Conservation (phyloP, 2,797 vertebrate genomes). For the Centropyge bicolor region DNA sequence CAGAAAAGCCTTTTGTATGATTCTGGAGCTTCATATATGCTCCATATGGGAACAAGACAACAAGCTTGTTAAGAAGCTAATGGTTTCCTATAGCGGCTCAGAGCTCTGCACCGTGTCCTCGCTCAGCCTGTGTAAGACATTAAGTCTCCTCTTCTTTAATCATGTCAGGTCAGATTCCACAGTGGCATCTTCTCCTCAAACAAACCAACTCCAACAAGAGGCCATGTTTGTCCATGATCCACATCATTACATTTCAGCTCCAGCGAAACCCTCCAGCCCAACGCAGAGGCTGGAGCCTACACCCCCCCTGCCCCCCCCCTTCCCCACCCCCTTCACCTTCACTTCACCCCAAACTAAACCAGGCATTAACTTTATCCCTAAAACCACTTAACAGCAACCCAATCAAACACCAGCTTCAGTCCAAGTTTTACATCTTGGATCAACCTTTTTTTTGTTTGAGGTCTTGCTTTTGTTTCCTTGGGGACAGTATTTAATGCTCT, state of each 20-base stretch:
- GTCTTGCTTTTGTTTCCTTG: background rate
- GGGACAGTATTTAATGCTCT: background rate
- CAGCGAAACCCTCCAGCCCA: constrained; percentile 45
- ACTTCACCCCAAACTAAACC: constrained; percentile 51
- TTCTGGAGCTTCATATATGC: background rate
- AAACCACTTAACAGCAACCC: constrained; percentile 34
- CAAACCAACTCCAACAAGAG: constrained; percentile 52
- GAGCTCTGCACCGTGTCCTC: background rate
- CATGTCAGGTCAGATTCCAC: constrained; percentile 82
- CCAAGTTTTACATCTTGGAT: constrained; percentile 1
- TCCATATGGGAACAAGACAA: background rate
- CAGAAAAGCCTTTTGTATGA: constrained; percentile 22
- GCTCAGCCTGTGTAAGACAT: constrained; percentile 81
- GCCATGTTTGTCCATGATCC: constrained; percentile 69
- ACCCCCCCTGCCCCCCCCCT: background rate
- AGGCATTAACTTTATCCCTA: constrained; percentile 37
- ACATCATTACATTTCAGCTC: constrained; percentile 65
- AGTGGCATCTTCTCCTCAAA: constrained; percentile 78
- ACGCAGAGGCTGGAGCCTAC: constrained; percentile 8
- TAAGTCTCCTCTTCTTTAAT: constrained; percentile 83
- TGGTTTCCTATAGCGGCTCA: background rate
- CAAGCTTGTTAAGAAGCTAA: background rate
- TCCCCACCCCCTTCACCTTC: constrained; percentile 37
- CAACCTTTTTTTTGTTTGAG: background rate
- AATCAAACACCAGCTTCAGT: constrained; percentile 18